Percentiles rank a stretch among this genome's conserved stretches.
phyloP scores from a whole-genome alignment of 2,797 vertebrate species.

The Pagetopsis macropterus region DNA sequence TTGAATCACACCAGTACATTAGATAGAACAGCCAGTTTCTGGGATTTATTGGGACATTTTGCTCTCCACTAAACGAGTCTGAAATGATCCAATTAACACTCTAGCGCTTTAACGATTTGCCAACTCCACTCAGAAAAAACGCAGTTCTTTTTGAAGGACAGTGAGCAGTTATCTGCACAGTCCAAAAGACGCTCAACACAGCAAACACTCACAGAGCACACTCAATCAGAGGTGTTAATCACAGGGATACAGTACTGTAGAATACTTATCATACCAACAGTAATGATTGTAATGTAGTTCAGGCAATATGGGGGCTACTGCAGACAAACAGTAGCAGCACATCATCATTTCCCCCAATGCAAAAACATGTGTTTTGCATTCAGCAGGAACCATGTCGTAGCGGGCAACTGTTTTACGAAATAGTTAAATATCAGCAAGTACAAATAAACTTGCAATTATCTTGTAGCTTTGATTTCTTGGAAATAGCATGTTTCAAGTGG shows the following conservation, averaged over 20 bases:
- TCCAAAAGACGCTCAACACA: slow-evolving; percentile 2
- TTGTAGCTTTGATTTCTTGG: no score
- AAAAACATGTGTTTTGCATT: neutral
- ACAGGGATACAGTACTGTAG: neutral
- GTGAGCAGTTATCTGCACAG: neutral
- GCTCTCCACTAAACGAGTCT: slow-evolving; percentile 47
- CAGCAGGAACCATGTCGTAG: neutral
- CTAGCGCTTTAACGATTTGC: slow-evolving; percentile 49
- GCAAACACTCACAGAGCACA: neutral
- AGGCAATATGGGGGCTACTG: neutral
- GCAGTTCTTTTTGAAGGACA: slow-evolving; percentile 1
- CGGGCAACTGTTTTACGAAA: no score
- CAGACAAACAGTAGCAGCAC: slow-evolving; percentile 5
- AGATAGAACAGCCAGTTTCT: slow-evolving; percentile 44
- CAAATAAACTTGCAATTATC: no score
- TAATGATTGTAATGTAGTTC: slow-evolving; percentile 1
- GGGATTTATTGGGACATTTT: slow-evolving; percentile 56
- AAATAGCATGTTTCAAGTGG: no score
- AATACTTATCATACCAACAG: neutral
- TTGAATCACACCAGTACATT: slow-evolving; percentile 31
- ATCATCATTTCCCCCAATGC: neutral
- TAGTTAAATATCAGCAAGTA: no score
- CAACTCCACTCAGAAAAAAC: slow-evolving; percentile 16
- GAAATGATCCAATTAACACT: slow-evolving; percentile 68
- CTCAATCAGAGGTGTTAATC: neutral